Conservation (phyloP, 2,888 invertebrate genomes). For the Cryptocephalus moraei region DNA sequence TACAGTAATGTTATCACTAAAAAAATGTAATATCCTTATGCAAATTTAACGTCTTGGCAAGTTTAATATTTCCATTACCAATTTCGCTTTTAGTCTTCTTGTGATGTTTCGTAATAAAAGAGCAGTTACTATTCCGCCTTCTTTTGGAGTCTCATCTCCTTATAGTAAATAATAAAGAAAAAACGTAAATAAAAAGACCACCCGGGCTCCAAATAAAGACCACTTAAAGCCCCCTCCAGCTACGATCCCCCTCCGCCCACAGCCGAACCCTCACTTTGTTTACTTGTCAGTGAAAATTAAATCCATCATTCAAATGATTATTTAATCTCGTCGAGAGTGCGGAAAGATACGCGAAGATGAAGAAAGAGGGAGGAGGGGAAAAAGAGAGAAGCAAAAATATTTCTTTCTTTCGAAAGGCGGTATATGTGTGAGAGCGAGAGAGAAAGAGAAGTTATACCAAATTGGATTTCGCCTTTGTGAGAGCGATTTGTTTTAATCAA, state of each 20-base stretch:
- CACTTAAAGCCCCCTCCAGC: no score
- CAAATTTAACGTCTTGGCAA: no score
- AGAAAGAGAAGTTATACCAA: slow-evolving; percentile 3
- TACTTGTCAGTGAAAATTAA: slow-evolving; percentile 17
- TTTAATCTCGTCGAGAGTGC: slow-evolving; percentile 12
- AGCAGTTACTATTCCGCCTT: no score
- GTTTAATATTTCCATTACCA: no score
- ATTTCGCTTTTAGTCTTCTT: no score
- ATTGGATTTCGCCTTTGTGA: slow-evolving; percentile 9
- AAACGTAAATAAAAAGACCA: no score
- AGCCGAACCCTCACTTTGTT: slow-evolving; percentile 9
- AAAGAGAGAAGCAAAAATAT: not conserved
- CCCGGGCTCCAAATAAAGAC: no score
- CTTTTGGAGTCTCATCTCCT: no score
- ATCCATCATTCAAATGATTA: slow-evolving; percentile 19
- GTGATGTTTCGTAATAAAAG: no score
- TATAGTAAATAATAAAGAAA: no score
- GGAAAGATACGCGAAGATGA: slow-evolving; percentile 5
- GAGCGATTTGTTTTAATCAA: slow-evolving; percentile 11
- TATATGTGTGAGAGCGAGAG: slow-evolving; percentile 2
- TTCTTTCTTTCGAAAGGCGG: not conserved
- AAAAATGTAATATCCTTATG: no score
- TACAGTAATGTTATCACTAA: no score
- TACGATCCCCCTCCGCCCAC: not conserved
- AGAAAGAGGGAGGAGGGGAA: not conserved